A percentile compares a stretch with the other conserved stretches of the same genome.
phyloP scores from a whole-genome alignment of 37 sponge, comb jelly and placozoan species.

The Amphimedon queenslandica region DNA sequence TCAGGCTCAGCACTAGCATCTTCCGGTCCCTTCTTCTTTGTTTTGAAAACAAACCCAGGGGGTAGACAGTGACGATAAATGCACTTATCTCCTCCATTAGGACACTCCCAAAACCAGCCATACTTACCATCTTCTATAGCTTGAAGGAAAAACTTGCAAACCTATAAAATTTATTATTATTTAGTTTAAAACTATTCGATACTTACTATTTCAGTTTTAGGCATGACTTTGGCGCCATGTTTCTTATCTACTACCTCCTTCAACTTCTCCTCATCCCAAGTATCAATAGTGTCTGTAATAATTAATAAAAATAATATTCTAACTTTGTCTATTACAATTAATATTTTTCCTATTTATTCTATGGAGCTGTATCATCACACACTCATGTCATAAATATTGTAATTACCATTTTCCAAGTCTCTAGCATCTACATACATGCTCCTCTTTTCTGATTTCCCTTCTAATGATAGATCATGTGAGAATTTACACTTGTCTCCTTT shows the following conservation, averaged over 20 bases:
- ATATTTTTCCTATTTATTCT: too few relatives aligned
- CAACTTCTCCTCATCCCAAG: constrained; percentile 95
- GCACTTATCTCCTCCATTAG: constrained; percentile 89
- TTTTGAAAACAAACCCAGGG: constrained; percentile 95
- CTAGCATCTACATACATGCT: constrained; percentile 92
- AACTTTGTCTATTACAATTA: background rate
- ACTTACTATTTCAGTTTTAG: constrained; percentile 79
- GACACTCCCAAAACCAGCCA: constrained; percentile 99
- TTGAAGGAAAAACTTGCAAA: constrained; percentile 95
- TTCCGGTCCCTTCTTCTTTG: constrained; percentile 49
- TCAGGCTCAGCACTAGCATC: constrained; percentile 62
- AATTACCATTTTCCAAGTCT: constrained; percentile 60
- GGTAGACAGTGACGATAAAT: constrained; percentile 97
- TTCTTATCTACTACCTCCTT: constrained; percentile 92
- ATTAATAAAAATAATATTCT: background rate
- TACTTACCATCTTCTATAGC: constrained; percentile 96
- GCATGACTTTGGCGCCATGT: constrained; percentile 71
- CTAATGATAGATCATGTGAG: constrained; percentile 94
- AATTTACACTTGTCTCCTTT: constrained; percentile 99
- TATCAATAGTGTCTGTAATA: constrained; percentile 85
- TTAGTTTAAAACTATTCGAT: background rate
- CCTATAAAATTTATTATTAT: constrained; percentile 14
- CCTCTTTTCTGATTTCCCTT: constrained; percentile 86
- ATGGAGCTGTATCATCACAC: too few relatives aligned
- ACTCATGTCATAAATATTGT: too few relatives aligned